A percentile compares a stretch with the other conserved stretches of the same genome.
Evolutionary conservation across 23 tunicate genomes (phyloP).

Genomic region (Aplidium turbinatum): DNA sequence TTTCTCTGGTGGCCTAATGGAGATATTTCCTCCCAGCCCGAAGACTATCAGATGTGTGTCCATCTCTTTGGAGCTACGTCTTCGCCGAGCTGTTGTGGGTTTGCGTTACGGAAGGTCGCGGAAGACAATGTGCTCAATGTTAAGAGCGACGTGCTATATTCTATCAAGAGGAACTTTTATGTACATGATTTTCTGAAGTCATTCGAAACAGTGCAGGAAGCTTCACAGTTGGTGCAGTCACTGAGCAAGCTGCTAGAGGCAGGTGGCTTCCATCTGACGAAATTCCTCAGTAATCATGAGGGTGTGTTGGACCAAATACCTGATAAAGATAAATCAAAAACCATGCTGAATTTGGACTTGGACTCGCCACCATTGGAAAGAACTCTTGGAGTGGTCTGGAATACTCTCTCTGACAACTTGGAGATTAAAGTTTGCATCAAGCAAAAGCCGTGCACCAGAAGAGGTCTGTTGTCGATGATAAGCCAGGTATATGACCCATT

Average conservation of each 20-base stretch:
- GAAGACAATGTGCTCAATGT: slow-evolving; percentile 6
- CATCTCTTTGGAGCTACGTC: slow-evolving; percentile 42
- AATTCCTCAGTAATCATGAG: slow-evolving; percentile 12
- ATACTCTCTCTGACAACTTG: background rate
- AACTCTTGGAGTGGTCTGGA: slow-evolving; percentile 29
- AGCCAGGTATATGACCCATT: slow-evolving; percentile 21
- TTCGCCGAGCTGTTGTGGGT: slow-evolving; percentile 37
- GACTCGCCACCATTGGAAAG: background rate
- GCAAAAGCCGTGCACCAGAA: slow-evolving; percentile 10
- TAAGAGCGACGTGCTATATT: background rate
- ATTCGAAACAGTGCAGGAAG: background rate
- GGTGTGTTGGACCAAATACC: slow-evolving; percentile 2
- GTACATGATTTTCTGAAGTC: slow-evolving; percentile 15
- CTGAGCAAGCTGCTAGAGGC: background rate
- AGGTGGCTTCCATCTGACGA: slow-evolving; percentile 18
- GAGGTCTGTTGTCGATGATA: slow-evolving; percentile 26
- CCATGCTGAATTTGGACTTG: background rate
- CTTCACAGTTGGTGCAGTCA: slow-evolving; percentile 1
- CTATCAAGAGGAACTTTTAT: slow-evolving; percentile 8
- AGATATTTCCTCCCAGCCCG: background rate
- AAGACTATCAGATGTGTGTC: slow-evolving; percentile 26
- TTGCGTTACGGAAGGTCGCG: slow-evolving; percentile 21
- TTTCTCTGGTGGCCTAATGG: slow-evolving; percentile 51
- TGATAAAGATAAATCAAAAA: background rate
- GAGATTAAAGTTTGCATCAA: slow-evolving; percentile 1